Evolutionary conservation across 2,888 invertebrate genomes (phyloP).

Genomic region (Acanthosepion esculentum): DNA sequence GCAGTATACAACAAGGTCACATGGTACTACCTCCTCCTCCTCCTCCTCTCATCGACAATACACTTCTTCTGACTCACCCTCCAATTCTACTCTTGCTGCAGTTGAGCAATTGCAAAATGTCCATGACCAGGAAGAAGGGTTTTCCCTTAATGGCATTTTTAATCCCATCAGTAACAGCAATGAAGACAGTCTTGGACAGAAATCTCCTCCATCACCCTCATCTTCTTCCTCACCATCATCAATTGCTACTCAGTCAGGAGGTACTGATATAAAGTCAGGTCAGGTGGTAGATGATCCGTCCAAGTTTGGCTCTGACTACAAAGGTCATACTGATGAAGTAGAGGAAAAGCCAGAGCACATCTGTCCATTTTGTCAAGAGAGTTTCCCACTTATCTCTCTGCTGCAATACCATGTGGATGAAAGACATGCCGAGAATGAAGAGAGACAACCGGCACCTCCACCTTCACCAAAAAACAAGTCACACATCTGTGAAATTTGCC

Average conservation of each 20-base stretch:
- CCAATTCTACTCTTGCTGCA: not conserved
- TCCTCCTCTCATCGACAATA: not conserved
- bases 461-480: not conserved
- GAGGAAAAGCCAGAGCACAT: not conserved
- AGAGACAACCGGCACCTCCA: not conserved
- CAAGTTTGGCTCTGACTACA: not conserved
- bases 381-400: not conserved
- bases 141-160: not conserved
- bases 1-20: not conserved
- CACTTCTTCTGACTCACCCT: not conserved
- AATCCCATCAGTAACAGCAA: not conserved
- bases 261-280: not conserved
- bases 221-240: not conserved
- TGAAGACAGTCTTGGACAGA: not conserved
- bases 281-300: not conserved
- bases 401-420: slow-evolving; percentile 35
- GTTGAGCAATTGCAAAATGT: not conserved
- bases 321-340: not conserved
- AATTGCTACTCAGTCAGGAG: not conserved
- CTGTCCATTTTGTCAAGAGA: slow-evolving; percentile 24
- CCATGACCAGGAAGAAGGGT: not conserved
- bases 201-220: not conserved
- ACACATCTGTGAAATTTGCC: not conserved
- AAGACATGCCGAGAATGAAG: not conserved
- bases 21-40: not conserved